These are phyloP conservation scores for Enteromius fasciolatus DNA, from an alignment of 2,797 vertebrate genomes.

Conservation along the genomic window DNA sequence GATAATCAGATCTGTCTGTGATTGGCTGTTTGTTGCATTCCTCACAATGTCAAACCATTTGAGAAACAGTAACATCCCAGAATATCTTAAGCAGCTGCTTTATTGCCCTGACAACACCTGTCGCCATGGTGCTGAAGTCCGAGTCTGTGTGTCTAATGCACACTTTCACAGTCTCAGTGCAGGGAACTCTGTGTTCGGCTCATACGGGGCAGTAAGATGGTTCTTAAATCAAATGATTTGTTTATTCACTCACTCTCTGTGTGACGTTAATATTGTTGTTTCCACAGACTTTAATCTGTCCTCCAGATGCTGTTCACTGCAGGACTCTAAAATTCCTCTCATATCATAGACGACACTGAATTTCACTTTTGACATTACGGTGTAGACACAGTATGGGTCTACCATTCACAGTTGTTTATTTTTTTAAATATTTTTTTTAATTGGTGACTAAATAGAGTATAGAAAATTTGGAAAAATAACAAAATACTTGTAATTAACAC, in stretches of 20 bases:
- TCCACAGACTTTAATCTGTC: not conserved
- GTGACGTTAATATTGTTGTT: not conserved
- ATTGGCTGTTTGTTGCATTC: constrained; percentile 21
- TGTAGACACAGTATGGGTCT: not conserved
- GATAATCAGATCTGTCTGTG: not conserved
- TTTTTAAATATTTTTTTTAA: not conserved
- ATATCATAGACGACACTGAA: no score
- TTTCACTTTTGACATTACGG: not conserved
- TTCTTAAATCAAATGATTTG: constrained; percentile 8
- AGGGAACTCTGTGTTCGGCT: not conserved
- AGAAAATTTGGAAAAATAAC: no score
- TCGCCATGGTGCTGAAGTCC: constrained; percentile 67
- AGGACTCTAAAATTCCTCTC: not conserved
- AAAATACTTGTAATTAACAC: no score
- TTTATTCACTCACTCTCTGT: not conserved
- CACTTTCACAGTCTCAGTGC: not conserved
- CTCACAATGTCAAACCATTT: not conserved
- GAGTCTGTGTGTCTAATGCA: constrained; percentile 64
- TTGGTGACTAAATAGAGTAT: not conserved
- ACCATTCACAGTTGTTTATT: not conserved
- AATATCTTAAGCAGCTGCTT: constrained; percentile 71
- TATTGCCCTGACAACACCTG: constrained; percentile 77
- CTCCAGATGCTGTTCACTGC: constrained; percentile 17
- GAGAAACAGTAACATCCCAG: constrained; percentile 23
- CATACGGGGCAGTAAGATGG: not conserved